Percentiles rank a stretch among this genome's conserved stretches.
Conservation (phyloP, 2,797 vertebrate species). For the Catamblyrhynchus diadema region DNA sequence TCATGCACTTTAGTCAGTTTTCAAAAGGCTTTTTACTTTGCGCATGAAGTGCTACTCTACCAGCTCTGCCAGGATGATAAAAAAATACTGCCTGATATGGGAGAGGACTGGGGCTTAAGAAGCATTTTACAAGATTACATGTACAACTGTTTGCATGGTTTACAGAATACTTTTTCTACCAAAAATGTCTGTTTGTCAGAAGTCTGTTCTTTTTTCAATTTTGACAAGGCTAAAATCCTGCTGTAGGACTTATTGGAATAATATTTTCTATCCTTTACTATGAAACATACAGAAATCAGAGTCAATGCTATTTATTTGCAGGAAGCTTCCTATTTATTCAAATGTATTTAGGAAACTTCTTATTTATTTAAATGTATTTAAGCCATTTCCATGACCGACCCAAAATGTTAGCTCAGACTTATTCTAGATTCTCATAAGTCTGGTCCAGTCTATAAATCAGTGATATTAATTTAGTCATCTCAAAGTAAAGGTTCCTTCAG, state of each 20-base stretch:
- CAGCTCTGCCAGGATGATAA: background rate
- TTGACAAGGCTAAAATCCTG: background rate
- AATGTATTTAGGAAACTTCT: background rate
- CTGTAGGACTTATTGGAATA: background rate
- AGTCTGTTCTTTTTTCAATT: background rate
- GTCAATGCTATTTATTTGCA: background rate
- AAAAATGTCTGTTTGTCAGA: background rate
- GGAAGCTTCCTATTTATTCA: background rate
- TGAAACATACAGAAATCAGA: background rate
- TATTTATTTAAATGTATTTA: background rate
- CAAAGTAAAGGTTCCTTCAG: background rate
- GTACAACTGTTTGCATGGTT: background rate
- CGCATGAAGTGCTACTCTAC: background rate
- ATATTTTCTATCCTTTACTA: background rate
- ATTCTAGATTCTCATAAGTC: background rate
- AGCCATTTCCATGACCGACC: background rate
- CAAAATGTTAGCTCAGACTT: background rate
- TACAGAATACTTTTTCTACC: background rate
- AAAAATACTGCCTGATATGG: background rate
- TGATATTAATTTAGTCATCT: background rate
- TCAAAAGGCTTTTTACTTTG: background rate
- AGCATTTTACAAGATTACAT: background rate
- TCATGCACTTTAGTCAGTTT: background rate
- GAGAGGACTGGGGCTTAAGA: background rate
- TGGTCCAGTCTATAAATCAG: background rate